These are phyloP conservation scores for Tragulus kanchil DNA, from an alignment of 2,113 vertebrate genomes.

Conservation along the genomic window DNA sequence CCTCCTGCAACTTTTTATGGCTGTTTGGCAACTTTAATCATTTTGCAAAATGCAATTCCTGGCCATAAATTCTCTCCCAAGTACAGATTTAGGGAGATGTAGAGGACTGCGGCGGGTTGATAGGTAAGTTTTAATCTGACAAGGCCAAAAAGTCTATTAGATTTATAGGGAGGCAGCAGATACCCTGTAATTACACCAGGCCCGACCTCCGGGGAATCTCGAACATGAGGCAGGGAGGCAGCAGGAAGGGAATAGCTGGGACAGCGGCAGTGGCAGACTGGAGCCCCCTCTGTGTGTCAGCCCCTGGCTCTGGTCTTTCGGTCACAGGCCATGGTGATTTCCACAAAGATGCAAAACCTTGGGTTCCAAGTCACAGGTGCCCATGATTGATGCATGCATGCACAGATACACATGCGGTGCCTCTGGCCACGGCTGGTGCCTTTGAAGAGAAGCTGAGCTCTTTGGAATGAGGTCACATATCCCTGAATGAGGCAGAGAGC, in stretches of 20 bases:
- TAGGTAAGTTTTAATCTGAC: slow-evolving; percentile 91
- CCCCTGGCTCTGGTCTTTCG: not conserved
- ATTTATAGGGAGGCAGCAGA: slow-evolving; percentile 89
- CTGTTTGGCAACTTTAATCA: slow-evolving; percentile 92
- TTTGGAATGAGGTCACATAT: not conserved
- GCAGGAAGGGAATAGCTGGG: slow-evolving; percentile 1
- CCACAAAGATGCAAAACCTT: slow-evolving; percentile 22
- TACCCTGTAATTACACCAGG: slow-evolving; percentile 89
- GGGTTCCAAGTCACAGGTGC: slow-evolving; percentile 47
- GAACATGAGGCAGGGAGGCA: too few species aligned
- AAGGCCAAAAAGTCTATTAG: slow-evolving; percentile 89
- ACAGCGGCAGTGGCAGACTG: not conserved
- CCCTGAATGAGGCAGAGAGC: not conserved
- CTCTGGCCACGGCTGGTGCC: not conserved
- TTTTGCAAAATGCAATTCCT: slow-evolving; percentile 91
- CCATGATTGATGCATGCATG: not conserved
- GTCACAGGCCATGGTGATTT: slow-evolving; percentile 47
- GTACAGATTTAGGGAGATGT: slow-evolving; percentile 90
- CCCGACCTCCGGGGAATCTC: slow-evolving; percentile 78
- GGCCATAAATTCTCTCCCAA: slow-evolving; percentile 90
- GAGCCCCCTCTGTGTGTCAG: not conserved
- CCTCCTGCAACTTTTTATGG: slow-evolving; percentile 91
- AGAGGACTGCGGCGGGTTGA: slow-evolving; percentile 89
- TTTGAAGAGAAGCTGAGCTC: not conserved
- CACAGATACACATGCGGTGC: not conserved